Evolutionary conservation across 1,140 invertebrate species (phyloP).

Genomic region (Trichonephila clavipes): DNA sequence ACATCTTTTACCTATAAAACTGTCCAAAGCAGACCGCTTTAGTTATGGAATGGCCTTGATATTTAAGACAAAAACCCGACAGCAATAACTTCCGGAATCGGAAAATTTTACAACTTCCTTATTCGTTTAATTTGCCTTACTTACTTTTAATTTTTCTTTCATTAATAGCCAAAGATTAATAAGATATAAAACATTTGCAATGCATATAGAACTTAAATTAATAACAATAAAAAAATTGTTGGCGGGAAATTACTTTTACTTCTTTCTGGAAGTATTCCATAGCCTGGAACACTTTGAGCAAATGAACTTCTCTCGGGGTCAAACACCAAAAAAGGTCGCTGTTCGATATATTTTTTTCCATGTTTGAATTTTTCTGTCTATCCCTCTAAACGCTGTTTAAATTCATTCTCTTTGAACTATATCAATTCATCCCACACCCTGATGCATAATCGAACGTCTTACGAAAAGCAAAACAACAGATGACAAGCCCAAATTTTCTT

Average conservation of each 20-base stretch:
- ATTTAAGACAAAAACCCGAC: neutral
- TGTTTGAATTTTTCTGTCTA: neutral
- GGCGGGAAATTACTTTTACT: neutral
- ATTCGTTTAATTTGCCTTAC: neutral
- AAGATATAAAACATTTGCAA: neutral
- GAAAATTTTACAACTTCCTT: slow-evolving; percentile 26
- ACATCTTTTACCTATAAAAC: no score
- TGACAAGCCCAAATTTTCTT: slow-evolving; percentile 25
- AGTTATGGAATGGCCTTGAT: neutral
- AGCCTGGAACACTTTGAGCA: neutral
- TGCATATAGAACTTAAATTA: neutral
- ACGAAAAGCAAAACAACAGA: neutral
- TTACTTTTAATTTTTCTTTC: neutral
- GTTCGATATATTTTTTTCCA: neutral
- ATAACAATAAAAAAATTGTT: neutral
- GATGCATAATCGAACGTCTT: neutral
- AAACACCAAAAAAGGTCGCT: neutral
- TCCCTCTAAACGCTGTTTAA: neutral
- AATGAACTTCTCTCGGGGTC: neutral
- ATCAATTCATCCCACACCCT: slow-evolving; percentile 8
- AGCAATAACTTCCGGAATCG: neutral
- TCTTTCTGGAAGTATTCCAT: neutral
- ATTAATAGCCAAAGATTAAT: neutral
- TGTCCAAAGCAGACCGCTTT: no score
- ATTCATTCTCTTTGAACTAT: neutral